A percentile compares a stretch with the other conserved stretches of the same genome.
Evolutionary conservation across 2,113 vertebrate genomes (phyloP).

Genomic region (Holacanthus passer): DNA sequence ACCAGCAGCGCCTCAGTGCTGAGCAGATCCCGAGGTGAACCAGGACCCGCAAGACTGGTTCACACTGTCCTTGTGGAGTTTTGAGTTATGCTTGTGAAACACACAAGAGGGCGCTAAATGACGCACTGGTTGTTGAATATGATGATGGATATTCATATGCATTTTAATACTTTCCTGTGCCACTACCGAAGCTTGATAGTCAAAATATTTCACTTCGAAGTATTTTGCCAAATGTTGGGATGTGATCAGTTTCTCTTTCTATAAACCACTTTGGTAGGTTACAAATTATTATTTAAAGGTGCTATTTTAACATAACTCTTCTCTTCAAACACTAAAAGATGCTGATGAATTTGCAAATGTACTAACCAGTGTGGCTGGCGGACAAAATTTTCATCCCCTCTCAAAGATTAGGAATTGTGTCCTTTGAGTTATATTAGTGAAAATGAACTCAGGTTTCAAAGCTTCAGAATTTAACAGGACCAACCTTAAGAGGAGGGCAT

Average conservation of each 20-base stretch:
- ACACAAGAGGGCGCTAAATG: constrained; percentile 38
- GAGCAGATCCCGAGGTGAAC: constrained; percentile 15
- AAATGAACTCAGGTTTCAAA: not conserved
- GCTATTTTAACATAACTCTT: not conserved
- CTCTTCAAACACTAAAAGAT: not conserved
- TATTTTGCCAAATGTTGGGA: not conserved
- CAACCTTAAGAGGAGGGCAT: constrained; percentile 1
- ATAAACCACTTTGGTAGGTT: not conserved
- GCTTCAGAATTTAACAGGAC: not conserved
- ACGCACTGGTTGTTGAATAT: constrained; percentile 13
- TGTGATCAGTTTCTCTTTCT: not conserved
- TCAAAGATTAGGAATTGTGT: not conserved
- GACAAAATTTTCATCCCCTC: not conserved
- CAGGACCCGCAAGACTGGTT: not conserved
- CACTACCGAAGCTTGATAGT: not conserved
- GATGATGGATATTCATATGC: not conserved
- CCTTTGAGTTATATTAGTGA: not conserved
- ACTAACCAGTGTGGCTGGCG: not conserved
- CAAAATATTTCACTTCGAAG: not conserved
- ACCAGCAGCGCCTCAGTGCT: constrained; percentile 27
- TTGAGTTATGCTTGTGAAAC: not conserved
- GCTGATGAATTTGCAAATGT: not conserved
- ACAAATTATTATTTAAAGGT: constrained; percentile 16
- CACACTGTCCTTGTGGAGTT: not conserved
- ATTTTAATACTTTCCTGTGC: not conserved